A percentile compares a stretch with the other conserved stretches of the same genome.
These are phyloP conservation scores for Leptopilina drosophilae DNA, from an alignment of 2,888 invertebrate species.

Conservation along the genomic window DNA sequence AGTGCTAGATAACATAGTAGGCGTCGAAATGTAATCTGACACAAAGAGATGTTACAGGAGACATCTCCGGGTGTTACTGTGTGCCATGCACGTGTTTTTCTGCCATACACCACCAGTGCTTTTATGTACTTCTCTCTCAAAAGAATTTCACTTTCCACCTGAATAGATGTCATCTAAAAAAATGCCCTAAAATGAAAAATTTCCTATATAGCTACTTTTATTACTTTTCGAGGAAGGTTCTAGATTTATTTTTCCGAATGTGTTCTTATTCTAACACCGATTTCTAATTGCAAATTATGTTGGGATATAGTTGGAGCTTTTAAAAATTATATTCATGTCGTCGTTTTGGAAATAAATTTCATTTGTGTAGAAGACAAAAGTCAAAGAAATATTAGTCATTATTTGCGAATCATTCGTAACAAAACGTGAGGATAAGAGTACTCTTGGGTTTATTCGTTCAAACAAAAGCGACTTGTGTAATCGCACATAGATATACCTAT, in stretches of 20 bases:
- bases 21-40: slow-evolving; percentile 16
- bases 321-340: too few relatives aligned
- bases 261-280: too few relatives aligned
- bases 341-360: slow-evolving; percentile 22
- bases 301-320: too few relatives aligned
- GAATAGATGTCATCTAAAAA: neutral
- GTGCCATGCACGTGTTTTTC: slow-evolving; percentile 3
- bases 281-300: too few relatives aligned
- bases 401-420: slow-evolving; percentile 32
- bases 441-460: slow-evolving; percentile 31
- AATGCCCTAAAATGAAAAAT: neutral
- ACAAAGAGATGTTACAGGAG: slow-evolving; percentile 18
- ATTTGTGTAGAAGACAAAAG: neutral
- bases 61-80: slow-evolving; percentile 21
- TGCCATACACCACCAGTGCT: neutral
- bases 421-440: slow-evolving; percentile 38
- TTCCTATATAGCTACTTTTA: neutral
- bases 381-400: slow-evolving; percentile 35
- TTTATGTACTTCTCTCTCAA: slow-evolving; percentile 13
- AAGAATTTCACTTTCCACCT: slow-evolving; percentile 22
- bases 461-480: slow-evolving; percentile 39
- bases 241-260: too few relatives aligned
- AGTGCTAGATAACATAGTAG: neutral
- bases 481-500: slow-evolving; percentile 6
- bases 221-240: neutral